Evolutionary conservation across 35 echinoderm and acorn worm genomes (phyloP).

Genomic region (Apostichopus parvimensis): DNA sequence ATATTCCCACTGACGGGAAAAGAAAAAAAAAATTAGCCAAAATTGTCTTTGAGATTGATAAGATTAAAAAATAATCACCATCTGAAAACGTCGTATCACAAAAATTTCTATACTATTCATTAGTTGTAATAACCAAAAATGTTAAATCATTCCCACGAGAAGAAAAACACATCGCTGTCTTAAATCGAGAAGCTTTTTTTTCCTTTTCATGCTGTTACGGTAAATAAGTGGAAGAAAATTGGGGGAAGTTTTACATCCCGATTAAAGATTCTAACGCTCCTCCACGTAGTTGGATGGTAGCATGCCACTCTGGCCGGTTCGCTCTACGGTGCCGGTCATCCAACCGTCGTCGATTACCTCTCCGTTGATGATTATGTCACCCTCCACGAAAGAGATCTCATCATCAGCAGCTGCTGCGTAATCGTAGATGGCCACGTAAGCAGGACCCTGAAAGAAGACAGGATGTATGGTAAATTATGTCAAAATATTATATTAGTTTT

Average conservation of each 20-base stretch:
- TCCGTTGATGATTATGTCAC: conserved; percentile 77
- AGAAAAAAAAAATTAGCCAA: too few species aligned
- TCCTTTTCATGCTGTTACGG: conserved; percentile 21
- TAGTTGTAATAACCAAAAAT: neutral
- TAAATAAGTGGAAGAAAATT: neutral
- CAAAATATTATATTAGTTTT: too few species aligned
- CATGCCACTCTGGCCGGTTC: conserved; percentile 82
- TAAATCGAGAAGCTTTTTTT: neutral
- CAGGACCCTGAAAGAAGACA: neutral
- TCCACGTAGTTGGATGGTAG: conserved; percentile 99
- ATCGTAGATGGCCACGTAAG: conserved; percentile 77
- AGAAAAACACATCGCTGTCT: neutral
- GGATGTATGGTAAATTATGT: too few species aligned
- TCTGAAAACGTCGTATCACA: too few species aligned
- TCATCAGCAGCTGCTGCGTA: conserved; percentile 90
- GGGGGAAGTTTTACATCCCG: neutral
- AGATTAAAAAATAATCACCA: too few species aligned
- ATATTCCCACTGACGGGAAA: neutral
- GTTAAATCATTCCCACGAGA: neutral
- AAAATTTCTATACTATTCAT: neutral
- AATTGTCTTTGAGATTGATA: too few species aligned
- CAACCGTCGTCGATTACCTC: conserved; percentile 94
- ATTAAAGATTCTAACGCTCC: neutral
- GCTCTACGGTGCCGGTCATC: conserved; percentile 86
- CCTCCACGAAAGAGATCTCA: conserved; percentile 86